These are phyloP conservation scores for Ophion slaviceki DNA, from an alignment of 2,888 invertebrate species.

Conservation along the genomic window DNA sequence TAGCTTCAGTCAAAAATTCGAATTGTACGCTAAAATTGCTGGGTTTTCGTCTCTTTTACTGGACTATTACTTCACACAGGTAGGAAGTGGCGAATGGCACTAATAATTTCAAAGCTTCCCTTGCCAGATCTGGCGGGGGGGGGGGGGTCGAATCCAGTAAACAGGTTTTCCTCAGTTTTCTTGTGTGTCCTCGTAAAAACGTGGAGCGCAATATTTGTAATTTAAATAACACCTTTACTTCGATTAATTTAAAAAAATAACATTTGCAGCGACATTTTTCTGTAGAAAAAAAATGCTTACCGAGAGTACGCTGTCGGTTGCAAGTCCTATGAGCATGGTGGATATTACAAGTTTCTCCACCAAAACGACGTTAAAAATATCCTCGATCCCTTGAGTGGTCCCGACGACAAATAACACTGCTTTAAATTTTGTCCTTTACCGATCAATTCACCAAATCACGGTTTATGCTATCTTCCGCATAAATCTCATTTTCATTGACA, in stretches of 20 bases:
- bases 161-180: neutral
- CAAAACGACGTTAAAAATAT: constrained; percentile 58
- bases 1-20: too few species aligned
- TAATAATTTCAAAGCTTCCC: too few species aligned
- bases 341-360: constrained; percentile 59
- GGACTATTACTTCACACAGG: too few species aligned
- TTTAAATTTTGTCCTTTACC: too few species aligned
- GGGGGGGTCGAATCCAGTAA: neutral
- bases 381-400: constrained; percentile 52
- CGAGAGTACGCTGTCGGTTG: constrained; percentile 50
- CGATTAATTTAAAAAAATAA: neutral
- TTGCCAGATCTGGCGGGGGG: too few species aligned
- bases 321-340: constrained; percentile 57
- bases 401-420: constrained; percentile 13
- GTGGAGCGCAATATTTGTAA: neutral
- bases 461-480: neutral
- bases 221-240: neutral
- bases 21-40: too few species aligned
- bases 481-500: neutral
- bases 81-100: too few species aligned
- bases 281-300: constrained; percentile 23
- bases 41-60: too few species aligned
- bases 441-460: neutral
- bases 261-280: neutral
- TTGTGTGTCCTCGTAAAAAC: neutral